Evolutionary conservation across 2,113 vertebrate genomes (phyloP), one percentile per base, ranked within the genome.

Genomic region (Chrysemys picta): DNA sequence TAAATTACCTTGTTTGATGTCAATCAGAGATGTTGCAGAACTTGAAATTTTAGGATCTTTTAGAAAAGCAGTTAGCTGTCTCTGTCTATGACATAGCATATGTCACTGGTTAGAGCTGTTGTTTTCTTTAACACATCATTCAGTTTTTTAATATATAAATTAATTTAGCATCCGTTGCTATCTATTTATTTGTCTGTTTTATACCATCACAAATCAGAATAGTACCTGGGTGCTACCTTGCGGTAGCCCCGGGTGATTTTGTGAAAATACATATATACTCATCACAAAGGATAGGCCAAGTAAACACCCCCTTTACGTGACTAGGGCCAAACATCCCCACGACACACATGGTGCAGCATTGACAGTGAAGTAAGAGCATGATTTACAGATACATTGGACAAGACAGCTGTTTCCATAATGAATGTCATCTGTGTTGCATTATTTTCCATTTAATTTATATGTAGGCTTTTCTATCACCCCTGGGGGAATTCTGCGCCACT

Each of bases 141-240:
- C 0, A 45, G 62, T 9, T 35, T 56, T 76, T 54, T 42, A 76
- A n/a, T 5, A 2, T 0, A 1, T 21, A 7, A 0, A 1, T 35
- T 10, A 25, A 2, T 31, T 83, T 35, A 5, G 25, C 10, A 17
- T 29, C 19, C 49, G 22, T 17, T 62, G 38, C 49, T 49, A 38
- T 19, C 80, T 17, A 2, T 10, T n/a, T 86, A 24, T n/a, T 29
- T 89, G 52, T 35, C 50, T 72, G 5, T 82, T 78, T 27, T 7
- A 1, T 45, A 1, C 45, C 45, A 0, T 29, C 1, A 0, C 52
- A 47, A 19, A 6, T 31, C 14, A 5, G 56, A 22, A 1, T 1
- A 1, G 69, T 45, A 5, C 24, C 17, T 25, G 50, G 29, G 1
- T 0, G 0, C 9, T 12, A 50, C 16, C 25, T 9, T 52, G 0